A percentile compares a stretch with the other conserved stretches of the same genome.
These are phyloP conservation scores for Picathartes gymnocephalus DNA, from an alignment of 2,113 vertebrate genomes.

Conservation along the genomic window DNA sequence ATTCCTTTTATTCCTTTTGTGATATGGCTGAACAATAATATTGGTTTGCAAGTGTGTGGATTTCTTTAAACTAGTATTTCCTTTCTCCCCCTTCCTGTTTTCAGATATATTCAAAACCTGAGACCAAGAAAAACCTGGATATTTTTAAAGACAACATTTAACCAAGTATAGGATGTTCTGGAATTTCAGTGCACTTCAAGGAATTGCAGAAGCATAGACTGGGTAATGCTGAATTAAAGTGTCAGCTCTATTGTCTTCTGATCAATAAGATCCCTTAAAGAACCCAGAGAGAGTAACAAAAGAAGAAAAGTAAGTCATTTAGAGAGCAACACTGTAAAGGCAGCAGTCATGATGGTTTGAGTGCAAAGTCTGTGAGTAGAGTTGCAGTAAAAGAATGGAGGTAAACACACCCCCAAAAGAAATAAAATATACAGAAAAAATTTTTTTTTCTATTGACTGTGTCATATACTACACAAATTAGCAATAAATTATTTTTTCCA, in stretches of 20 bases:
- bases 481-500: not conserved
- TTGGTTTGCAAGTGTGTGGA: not conserved
- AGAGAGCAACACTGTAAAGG: not conserved
- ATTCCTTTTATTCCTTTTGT: not conserved
- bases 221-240: not conserved
- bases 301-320: not conserved
- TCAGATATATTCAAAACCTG: not conserved
- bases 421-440: not conserved
- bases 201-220: not conserved
- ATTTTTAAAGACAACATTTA: not conserved
- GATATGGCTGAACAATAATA: not conserved
- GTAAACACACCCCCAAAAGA: not conserved
- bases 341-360: not conserved
- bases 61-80: not conserved
- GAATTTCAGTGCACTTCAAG: not conserved
- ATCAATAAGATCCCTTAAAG: slow-evolving; percentile 19
- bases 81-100: not conserved
- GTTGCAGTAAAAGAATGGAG: not conserved
- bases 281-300: not conserved
- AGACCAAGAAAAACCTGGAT: not conserved
- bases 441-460: not conserved
- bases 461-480: not conserved
- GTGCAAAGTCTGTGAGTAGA: not conserved
- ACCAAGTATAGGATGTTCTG: not conserved
- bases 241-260: not conserved